A percentile compares a stretch with the other conserved stretches of the same genome.
These are phyloP conservation scores for Leptarthrus brevirostris DNA, from an alignment of 2,888 invertebrate species.

Conservation along the genomic window DNA sequence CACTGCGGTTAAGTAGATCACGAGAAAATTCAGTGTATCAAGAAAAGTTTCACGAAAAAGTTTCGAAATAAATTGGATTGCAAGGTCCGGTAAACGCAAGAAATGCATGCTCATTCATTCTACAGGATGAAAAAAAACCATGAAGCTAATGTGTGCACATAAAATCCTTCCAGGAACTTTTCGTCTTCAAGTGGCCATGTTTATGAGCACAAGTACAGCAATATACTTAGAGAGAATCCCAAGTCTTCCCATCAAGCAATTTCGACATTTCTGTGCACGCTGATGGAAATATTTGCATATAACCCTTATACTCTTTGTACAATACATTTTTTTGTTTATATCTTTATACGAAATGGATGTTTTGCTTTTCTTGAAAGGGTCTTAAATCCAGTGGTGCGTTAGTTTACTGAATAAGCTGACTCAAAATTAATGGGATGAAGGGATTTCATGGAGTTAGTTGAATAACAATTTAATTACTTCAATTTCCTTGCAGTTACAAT, in stretches of 20 bases:
- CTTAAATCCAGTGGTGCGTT: constrained; percentile 5
- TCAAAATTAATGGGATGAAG: not conserved
- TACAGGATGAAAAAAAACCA: not conserved
- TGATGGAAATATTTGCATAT: constrained; percentile 12
- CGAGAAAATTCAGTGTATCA: too few relatives aligned
- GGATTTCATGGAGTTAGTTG: not conserved
- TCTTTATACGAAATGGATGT: not conserved
- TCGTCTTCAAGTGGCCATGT: constrained; percentile 27
- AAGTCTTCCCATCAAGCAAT: constrained; percentile 6
- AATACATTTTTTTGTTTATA: not conserved
- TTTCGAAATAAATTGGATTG: too few relatives aligned
- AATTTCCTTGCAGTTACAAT: not conserved
- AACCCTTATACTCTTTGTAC: not conserved
- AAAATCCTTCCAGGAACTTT: constrained; percentile 10
- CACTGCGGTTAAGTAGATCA: too few relatives aligned
- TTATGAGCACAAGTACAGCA: constrained; percentile 10
- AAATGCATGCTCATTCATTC: too few relatives aligned
- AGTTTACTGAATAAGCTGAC: not conserved
- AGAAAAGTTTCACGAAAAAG: too few relatives aligned
- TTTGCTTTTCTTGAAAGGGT: not conserved
- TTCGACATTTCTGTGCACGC: constrained; percentile 16
- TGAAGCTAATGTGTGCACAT: constrained; percentile 18
- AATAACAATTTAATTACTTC: constrained; percentile 12
- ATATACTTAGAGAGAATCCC: not conserved
- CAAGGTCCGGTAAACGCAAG: too few relatives aligned